Evolutionary conservation across 2,113 vertebrate species (phyloP), one percentile per base, ranked within the genome.

Genomic region (Mirza zaza): DNA sequence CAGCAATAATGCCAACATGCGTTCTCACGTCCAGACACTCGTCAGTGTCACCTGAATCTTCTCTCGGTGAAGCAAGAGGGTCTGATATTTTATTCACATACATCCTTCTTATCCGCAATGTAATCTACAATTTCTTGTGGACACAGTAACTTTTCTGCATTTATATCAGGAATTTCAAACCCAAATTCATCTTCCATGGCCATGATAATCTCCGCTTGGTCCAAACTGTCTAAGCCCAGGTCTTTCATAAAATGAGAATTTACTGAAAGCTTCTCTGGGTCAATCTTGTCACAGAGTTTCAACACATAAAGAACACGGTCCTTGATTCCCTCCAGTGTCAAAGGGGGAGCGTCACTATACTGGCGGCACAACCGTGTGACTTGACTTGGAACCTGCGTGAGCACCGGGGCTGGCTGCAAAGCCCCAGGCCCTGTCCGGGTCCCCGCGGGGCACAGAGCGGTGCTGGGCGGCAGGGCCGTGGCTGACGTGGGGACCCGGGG

Each of bases 131-230:
- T 99, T 98, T 99, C 99, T 84, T 99, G 99, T 8, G 99, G 99
- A 93, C 98, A 99, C 99, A 99, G 99, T 97, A 99, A 84, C 98
- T 99, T 99, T 97, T 99, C 99, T 3, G 99, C 99, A 84, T 99
- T 99, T 57, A 95, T 98, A 3, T 99, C 99, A 18, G 99, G 99
- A 98, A 99, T 99, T 98, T 99, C 99, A 98, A 99, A 99, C 5
- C 99, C 99, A 71, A 99, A 99, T 95, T 99, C 99, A 2, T 99
- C 99, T 90, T 99, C 99, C 99, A 99, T 99, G 80, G 99, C 99
- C 99, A 99, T 99, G 98, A 99, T 99, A 96, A 99, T 99, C 97
- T 99, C 99, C 98, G 99, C 99, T 98, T 99, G 99, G 99, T 99
- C 99, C 98, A 99, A 98, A 95, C 99, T 99, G 98, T 99, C 99